Evolutionary conservation across 2,797 vertebrate species (phyloP), one percentile per base, ranked within the genome.

Genomic region (Acanthurus leucopareius): DNA sequence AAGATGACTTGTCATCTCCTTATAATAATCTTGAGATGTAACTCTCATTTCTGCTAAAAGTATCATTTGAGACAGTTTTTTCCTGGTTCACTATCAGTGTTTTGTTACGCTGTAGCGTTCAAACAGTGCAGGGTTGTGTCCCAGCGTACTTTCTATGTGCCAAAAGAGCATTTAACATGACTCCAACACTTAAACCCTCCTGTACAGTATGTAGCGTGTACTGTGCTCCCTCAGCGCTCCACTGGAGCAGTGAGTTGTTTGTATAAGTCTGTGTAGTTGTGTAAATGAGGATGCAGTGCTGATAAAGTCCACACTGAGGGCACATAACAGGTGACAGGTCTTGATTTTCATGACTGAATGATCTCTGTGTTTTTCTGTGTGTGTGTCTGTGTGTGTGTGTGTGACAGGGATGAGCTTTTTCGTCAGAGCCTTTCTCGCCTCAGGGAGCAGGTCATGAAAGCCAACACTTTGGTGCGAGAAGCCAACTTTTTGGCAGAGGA

Each of bases 401-500:
- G 66, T 48, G 28, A 77, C 94, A 99, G 98, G 89, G 98, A 99
- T 81, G 98, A 97, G 86, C 96, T 99, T 75, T 99, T 99, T 88
- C 96, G 97, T 67, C 98, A 98, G 90, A 99, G 97, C 91, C 91
- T 99, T 77, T 97, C 97, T 82, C 97, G 97, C 67, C 96, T 99
- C 72, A 96, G 97, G 80, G 97, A 99, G 92, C 98, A 99, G 93
- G 97, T 99, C 16, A 96, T 99, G 53, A 98, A 97, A 85, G 98
- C 98, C 14, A 99, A 99, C 90, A 97, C 97, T 10, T 92, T 99
- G 89, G 97, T 99, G 91, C 95, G 97, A 94, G 98, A 99, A 90
- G 96, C 98, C 66, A 99, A 98, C 95, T 98, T 99, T 90, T 91
- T 99, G 85, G 95, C 97, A 0, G 98, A 99, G 93, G 98, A 99